A percentile compares a stretch with the other conserved stretches of the same genome.
Conservation (phyloP, 2,113 vertebrate genomes). For the Myrmecophaga tridactyla region DNA sequence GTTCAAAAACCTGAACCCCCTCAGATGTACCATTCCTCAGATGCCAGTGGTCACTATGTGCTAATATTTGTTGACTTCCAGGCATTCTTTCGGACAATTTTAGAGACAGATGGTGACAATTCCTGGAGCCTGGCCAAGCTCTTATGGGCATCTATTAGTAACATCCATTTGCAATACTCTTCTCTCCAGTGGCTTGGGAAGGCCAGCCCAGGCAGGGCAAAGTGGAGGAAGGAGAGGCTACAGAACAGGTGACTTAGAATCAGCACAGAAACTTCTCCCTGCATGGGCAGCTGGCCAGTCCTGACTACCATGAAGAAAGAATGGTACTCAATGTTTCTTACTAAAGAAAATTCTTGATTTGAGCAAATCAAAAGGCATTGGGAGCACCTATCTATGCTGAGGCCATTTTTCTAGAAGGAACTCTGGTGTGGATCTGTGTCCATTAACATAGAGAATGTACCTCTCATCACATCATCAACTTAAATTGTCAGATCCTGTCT, state of each 20-base stretch:
- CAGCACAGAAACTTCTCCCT: neutral
- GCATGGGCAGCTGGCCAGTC: neutral
- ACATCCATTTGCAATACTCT: neutral
- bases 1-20: neutral
- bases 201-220: neutral
- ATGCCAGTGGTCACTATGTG: neutral
- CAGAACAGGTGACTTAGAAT: neutral
- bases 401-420: neutral
- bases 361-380: neutral
- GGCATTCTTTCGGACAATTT: neutral
- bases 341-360: neutral
- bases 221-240: neutral
- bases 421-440: neutral
- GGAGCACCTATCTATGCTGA: no score
- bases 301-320: neutral
- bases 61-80: neutral
- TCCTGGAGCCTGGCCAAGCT: neutral
- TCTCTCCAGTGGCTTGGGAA: neutral
- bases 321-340: neutral
- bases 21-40: neutral
- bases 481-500: neutral
- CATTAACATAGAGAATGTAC: conserved; percentile 26
- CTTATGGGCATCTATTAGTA: neutral
- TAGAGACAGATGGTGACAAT: neutral
- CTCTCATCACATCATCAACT: conserved; percentile 61